A percentile compares a stretch with the other conserved stretches of the same genome.
These are phyloP conservation scores for Tryphoninae sp. DNA, from an alignment of 2,888 invertebrate species.

Conservation along the genomic window DNA sequence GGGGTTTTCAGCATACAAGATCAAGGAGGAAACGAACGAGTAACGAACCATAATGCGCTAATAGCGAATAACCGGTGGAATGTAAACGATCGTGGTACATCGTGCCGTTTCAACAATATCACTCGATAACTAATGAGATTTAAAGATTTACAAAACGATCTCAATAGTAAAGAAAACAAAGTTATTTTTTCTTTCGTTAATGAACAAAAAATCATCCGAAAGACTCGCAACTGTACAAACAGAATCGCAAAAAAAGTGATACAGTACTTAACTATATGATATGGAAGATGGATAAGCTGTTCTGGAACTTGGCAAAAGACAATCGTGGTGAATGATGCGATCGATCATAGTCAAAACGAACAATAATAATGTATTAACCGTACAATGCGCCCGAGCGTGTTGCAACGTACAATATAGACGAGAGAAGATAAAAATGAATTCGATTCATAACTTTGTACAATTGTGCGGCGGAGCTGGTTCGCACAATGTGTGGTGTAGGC, in stretches of 20 bases:
- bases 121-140: conserved; percentile 54
- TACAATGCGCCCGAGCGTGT: conserved; percentile 16
- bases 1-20: conserved; percentile 51
- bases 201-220: neutral
- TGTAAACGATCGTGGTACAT: conserved; percentile 39
- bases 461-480: too few relatives aligned
- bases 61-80: conserved; percentile 48
- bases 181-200: too few relatives aligned
- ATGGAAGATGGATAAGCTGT: neutral
- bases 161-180: neutral
- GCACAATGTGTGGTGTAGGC: conserved; percentile 23
- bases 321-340: conserved; percentile 31
- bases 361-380: conserved; percentile 26
- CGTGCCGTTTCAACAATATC: conserved; percentile 30
- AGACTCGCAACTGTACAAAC: neutral
- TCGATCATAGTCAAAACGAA: conserved; percentile 52
- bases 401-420: conserved; percentile 6
- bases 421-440: conserved; percentile 6
- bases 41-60: conserved; percentile 56
- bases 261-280: neutral
- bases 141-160: neutral
- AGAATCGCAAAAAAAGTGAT: neutral
- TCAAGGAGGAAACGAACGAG: conserved; percentile 24
- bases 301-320: conserved; percentile 17
- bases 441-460: conserved; percentile 43